Conservation (phyloP, 2,888 invertebrate genomes). For the Gryllus longicercus region DNA sequence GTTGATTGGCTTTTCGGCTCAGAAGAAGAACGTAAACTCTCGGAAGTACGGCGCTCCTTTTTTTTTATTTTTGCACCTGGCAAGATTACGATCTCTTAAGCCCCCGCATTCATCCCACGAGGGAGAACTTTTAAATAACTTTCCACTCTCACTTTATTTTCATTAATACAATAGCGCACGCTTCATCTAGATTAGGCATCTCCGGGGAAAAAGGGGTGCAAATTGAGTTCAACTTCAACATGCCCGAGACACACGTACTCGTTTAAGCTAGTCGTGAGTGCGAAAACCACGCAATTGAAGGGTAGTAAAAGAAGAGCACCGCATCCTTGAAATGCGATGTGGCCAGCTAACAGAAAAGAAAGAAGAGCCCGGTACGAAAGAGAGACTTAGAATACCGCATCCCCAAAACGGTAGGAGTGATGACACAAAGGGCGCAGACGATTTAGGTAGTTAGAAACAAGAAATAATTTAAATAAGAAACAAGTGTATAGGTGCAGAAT, state of each 20-base stretch:
- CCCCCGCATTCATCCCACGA: not conserved
- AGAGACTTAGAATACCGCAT: too few relatives aligned
- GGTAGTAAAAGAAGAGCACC: too few relatives aligned
- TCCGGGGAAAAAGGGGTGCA: not conserved
- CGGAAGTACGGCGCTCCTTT: not conserved
- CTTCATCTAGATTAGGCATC: not conserved
- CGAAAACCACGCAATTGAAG: too few relatives aligned
- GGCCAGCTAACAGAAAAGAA: too few relatives aligned
- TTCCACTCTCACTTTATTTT: slow-evolving; percentile 8
- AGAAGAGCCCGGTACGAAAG: too few relatives aligned
- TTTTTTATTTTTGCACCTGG: not conserved
- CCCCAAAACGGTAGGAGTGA: too few relatives aligned
- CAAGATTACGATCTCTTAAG: slow-evolving; percentile 17
- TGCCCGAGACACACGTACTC: not conserved
- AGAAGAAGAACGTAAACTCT: not conserved
- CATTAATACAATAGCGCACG: slow-evolving; percentile 7
- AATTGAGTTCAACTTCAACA: slow-evolving; percentile 5
- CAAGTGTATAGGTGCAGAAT: too few relatives aligned
- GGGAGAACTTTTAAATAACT: slow-evolving; percentile 1
- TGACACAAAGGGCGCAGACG: too few relatives aligned
- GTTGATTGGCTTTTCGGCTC: slow-evolving; percentile 5
- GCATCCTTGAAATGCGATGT: too few relatives aligned
- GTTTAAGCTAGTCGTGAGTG: too few relatives aligned
- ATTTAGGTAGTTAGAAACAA: too few relatives aligned
- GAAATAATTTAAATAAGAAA: too few relatives aligned